phyloP scores from a whole-genome alignment of 2,888 invertebrate species.

The Pachymerium ferrugineum region DNA sequence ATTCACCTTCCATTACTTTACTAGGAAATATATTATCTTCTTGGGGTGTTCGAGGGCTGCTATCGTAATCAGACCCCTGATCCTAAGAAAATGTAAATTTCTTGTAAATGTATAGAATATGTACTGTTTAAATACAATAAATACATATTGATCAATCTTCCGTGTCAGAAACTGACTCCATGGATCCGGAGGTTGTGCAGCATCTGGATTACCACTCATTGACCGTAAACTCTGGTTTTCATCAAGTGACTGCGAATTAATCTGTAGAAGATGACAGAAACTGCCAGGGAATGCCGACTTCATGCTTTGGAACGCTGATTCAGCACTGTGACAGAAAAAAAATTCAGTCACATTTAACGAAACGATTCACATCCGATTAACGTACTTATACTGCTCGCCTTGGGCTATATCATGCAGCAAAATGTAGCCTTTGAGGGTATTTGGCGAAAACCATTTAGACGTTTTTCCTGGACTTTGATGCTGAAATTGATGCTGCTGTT shows the following conservation, averaged over 20 bases:
- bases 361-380: background rate
- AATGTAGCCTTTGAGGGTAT: conserved; percentile 81
- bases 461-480: conserved; percentile 37
- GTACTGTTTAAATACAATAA: background rate
- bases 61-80: conserved; percentile 11
- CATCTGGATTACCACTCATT: conserved; percentile 46
- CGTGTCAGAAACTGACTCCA: conserved; percentile 75
- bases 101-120: background rate
- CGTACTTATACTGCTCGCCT: conserved; percentile 51
- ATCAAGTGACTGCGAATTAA: conserved; percentile 69
- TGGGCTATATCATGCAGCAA: conserved; percentile 76
- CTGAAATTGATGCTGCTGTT: conserved; percentile 67
- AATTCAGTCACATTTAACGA: background rate
- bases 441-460: conserved; percentile 55
- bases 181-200: conserved; percentile 66
- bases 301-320: conserved; percentile 72
- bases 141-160: conserved; percentile 49
- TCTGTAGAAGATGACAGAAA: conserved; percentile 80
- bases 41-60: conserved; percentile 29
- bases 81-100: background rate
- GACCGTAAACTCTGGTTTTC: conserved; percentile 42
- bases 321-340: conserved; percentile 61
- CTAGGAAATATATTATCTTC: conserved; percentile 29
- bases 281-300: conserved; percentile 79
- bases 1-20: conserved; percentile 5